Conservation (phyloP, 2,113 vertebrate species). For the Catharus bicknelli region DNA sequence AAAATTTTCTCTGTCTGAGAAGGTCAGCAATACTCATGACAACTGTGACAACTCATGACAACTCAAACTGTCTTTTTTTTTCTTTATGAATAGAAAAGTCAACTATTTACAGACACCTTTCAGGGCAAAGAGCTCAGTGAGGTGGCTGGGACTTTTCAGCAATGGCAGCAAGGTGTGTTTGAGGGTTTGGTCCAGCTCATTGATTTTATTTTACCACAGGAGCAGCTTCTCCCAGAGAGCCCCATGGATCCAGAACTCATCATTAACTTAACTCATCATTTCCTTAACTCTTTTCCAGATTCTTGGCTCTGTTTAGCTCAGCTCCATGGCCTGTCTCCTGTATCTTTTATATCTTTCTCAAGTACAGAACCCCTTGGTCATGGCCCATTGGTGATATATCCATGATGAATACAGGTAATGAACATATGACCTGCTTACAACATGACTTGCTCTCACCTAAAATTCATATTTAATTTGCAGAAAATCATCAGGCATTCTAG, state of each 20-base stretch:
- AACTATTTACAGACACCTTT: background rate
- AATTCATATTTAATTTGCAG: background rate
- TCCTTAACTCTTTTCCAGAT: background rate
- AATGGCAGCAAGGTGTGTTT: background rate
- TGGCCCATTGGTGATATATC: background rate
- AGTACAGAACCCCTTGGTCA: background rate
- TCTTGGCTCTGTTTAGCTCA: background rate
- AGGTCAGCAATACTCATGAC: background rate
- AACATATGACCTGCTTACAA: background rate
- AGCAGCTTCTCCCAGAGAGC: background rate
- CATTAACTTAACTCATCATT: background rate
- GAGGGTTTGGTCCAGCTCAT: background rate
- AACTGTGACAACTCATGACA: background rate
- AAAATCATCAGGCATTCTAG: background rate
- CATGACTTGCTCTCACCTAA: background rate
- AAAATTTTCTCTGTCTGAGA: background rate
- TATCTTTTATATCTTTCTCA: background rate
- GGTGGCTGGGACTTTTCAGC: background rate
- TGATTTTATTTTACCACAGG: background rate
- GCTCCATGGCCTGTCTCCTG: background rate
- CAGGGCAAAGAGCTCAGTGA: background rate
- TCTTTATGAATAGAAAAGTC: background rate
- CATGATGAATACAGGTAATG: background rate
- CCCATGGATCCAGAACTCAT: background rate
- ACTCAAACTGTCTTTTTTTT: no score